phyloP scores from a whole-genome alignment of 2,797 vertebrate genomes.

The Labeo calbasu region DNA sequence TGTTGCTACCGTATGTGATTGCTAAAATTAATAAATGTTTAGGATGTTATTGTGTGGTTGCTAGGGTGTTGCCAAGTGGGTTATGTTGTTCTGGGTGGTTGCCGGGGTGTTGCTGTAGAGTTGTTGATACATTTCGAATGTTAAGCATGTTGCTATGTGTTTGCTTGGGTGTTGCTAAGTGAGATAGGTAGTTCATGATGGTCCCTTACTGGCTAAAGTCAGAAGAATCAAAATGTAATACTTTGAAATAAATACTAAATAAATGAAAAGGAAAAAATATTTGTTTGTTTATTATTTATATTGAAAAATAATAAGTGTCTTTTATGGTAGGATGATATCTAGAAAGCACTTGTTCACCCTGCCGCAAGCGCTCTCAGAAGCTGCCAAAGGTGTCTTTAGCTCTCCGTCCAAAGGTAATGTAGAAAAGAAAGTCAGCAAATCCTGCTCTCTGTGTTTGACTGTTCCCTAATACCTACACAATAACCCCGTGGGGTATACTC shows the following conservation, averaged over 20 bases:
- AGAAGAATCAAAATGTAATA: background rate
- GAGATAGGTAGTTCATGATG: background rate
- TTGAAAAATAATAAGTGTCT: background rate
- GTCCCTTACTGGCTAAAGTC: background rate
- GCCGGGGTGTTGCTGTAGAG: background rate
- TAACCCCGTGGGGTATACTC: constrained; percentile 69
- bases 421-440: constrained; percentile 63
- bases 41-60: too few species aligned
- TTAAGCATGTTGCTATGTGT: background rate
- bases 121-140: background rate
- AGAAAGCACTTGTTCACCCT: constrained; percentile 48
- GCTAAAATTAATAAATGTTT: too few species aligned
- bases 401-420: constrained; percentile 56
- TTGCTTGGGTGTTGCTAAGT: background rate
- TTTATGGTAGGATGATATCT: constrained; percentile 31
- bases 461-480: constrained; percentile 66
- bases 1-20: background rate
- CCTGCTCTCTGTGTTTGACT: constrained; percentile 62
- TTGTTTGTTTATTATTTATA: background rate
- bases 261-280: background rate
- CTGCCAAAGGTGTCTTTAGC: constrained; percentile 56
- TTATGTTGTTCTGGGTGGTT: background rate
- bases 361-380: constrained; percentile 50
- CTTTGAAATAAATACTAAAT: background rate
- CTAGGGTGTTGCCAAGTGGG: background rate